A percentile compares a stretch with the other conserved stretches of the same genome.
These are phyloP conservation scores for Andrena trimmerana DNA, from an alignment of 2,888 invertebrate genomes.

Conservation along the genomic window DNA sequence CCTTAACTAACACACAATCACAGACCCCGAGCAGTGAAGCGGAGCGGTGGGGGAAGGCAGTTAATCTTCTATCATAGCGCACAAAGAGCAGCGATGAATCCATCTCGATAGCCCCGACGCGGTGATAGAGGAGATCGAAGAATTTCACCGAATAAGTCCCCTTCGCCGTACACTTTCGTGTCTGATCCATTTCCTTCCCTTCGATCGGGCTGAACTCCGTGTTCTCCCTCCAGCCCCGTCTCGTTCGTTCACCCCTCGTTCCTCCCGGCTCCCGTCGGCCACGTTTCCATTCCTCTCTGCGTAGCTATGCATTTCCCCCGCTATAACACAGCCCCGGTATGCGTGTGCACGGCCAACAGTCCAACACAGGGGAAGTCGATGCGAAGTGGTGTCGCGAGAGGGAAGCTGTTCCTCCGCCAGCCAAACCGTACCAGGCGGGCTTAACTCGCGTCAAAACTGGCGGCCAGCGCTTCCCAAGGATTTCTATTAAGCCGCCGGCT, in stretches of 20 bases:
- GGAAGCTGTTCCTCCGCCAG: too few species aligned
- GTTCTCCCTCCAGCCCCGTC: neutral
- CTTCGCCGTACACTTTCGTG: conserved; percentile 40
- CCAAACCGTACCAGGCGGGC: too few species aligned
- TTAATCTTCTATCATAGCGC: neutral
- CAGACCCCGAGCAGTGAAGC: too few species aligned
- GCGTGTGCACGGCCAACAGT: neutral
- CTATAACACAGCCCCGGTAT: conserved; percentile 19
- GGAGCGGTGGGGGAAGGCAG: neutral
- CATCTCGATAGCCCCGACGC: neutral
- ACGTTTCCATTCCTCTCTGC: conserved; percentile 38
- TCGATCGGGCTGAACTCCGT: conserved; percentile 28
- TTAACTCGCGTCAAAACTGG: too few species aligned
- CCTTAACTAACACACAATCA: too few species aligned
- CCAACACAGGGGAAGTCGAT: too few species aligned
- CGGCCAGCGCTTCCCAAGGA: too few species aligned
- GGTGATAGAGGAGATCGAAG: conserved; percentile 53
- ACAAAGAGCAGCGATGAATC: conserved; percentile 11
- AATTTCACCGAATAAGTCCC: conserved; percentile 60
- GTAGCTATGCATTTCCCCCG: conserved; percentile 22
- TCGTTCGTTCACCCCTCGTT: conserved; percentile 24
- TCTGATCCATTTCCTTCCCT: conserved; percentile 56
- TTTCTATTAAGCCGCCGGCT: too few species aligned
- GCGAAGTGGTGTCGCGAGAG: too few species aligned
- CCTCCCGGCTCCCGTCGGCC: conserved; percentile 6